These are phyloP conservation scores for Glossophaga mutica DNA, from an alignment of 2,797 vertebrate species.

Conservation along the genomic window DNA sequence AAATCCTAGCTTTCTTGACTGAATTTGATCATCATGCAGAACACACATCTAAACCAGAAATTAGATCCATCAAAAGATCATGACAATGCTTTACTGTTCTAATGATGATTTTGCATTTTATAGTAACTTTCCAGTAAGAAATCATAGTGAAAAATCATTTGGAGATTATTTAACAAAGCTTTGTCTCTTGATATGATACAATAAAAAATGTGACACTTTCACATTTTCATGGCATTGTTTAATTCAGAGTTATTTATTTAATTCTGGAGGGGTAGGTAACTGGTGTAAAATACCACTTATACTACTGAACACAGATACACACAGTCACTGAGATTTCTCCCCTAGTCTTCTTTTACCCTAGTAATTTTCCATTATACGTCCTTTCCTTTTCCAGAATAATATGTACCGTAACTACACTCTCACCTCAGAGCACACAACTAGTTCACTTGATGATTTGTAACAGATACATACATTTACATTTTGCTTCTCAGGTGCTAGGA, in stretches of 20 bases:
- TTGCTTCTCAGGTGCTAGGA: not conserved
- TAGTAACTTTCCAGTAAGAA: not conserved
- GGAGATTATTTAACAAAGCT: not conserved
- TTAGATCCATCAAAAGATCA: conserved; percentile 46
- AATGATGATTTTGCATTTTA: not conserved
- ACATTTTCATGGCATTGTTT: not conserved
- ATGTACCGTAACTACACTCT: not conserved
- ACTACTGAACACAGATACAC: not conserved
- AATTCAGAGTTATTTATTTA: not conserved
- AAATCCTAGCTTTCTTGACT: not conserved
- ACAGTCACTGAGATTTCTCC: not conserved
- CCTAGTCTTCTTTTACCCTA: not conserved
- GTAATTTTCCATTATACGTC: not conserved
- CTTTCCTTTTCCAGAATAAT: not conserved
- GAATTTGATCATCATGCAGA: not conserved
- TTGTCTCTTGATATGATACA: not conserved
- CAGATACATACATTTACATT: not conserved
- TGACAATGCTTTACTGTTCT: not conserved
- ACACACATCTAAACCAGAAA: not conserved
- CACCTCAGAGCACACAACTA: not conserved
- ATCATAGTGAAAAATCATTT: not conserved
- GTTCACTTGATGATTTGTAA: not conserved
- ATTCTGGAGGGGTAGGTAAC: not conserved
- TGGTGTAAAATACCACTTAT: not conserved
- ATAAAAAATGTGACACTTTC: not conserved